Conservation (phyloP, 2,797 vertebrate genomes). For the Nyctalus aviator region DNA sequence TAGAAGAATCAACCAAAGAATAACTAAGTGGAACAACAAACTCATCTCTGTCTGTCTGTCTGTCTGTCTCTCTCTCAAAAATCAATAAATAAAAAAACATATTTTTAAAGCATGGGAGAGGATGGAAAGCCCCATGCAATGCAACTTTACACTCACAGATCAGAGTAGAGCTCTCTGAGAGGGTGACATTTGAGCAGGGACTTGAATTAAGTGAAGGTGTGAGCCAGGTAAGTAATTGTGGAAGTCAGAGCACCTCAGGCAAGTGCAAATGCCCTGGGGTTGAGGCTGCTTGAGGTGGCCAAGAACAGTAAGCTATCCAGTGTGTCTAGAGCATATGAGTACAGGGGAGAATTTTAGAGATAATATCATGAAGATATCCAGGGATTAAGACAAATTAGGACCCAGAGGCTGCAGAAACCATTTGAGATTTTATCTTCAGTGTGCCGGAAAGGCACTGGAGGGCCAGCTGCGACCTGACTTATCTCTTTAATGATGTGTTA, state of each 20-base stretch:
- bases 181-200: background rate
- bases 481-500: background rate
- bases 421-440: background rate
- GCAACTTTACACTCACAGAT: too few relatives aligned
- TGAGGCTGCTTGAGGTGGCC: background rate
- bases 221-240: background rate
- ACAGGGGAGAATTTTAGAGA: background rate
- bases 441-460: background rate
- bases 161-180: background rate
- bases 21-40: background rate
- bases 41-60: background rate
- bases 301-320: too few relatives aligned
- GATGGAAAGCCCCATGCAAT: rapidly evolving
- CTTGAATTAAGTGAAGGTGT: background rate
- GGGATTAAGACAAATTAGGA: background rate
- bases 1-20: background rate
- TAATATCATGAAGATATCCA: too few relatives aligned
- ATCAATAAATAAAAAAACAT: background rate
- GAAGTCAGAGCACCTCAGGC: background rate
- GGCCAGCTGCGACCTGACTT: background rate
- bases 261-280: background rate
- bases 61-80: background rate
- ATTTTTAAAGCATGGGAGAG: background rate
- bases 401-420: background rate
- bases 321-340: too few relatives aligned